Evolutionary conservation across 2,888 invertebrate genomes (phyloP), one percentile per base, ranked within the genome.

Genomic region (Rosalia funebris): DNA sequence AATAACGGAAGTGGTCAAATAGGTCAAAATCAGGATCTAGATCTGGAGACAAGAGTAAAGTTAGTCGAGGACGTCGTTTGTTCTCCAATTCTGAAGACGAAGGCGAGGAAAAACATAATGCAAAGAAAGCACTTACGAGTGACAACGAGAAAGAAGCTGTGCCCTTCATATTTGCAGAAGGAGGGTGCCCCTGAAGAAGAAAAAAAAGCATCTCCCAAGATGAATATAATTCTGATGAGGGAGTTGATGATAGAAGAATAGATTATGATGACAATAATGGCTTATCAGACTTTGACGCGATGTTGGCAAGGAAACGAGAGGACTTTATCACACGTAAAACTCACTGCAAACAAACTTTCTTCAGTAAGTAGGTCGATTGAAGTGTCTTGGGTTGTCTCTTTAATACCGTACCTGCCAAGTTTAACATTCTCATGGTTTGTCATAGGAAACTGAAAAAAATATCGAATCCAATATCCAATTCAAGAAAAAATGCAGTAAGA

Each of bases 281-380:
- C 60, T 80, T 93, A 72, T 93, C 95, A 0, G 99, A 99, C 84
- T 99, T 99, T 84, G 98, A 99, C 78, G 81, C 91, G 44, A 97
- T 99, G 95, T 75, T 99, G 81, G 83, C 88, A 69, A 86, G 88
- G 65, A 96, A 95, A 83, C 92, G 92, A 66, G 93, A 93, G 71
- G 96, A 96, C n/a, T n/a, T n/a, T n/a, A n/a, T n/a, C n/a, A n/a
- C n/a, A n/a, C n/a, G n/a, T n/a, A n/a, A n/a, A n/a, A n/a, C n/a
- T n/a, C n/a, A n/a, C n/a, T n/a, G n/a, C n/a, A n/a, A n/a, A n/a
- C n/a, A n/a, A n/a, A n/a, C n/a, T n/a, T n/a, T n/a, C n/a, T n/a
- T n/a, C n/a, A n/a, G n/a, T n/a, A n/a, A n/a, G n/a, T n/a, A n/a
- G n/a, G n/a, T n/a, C n/a, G n/a, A n/a, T n/a, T n/a, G n/a, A n/a